Conservation (phyloP, 2,113 vertebrate species). For the Pelecanoides urinatrix region DNA sequence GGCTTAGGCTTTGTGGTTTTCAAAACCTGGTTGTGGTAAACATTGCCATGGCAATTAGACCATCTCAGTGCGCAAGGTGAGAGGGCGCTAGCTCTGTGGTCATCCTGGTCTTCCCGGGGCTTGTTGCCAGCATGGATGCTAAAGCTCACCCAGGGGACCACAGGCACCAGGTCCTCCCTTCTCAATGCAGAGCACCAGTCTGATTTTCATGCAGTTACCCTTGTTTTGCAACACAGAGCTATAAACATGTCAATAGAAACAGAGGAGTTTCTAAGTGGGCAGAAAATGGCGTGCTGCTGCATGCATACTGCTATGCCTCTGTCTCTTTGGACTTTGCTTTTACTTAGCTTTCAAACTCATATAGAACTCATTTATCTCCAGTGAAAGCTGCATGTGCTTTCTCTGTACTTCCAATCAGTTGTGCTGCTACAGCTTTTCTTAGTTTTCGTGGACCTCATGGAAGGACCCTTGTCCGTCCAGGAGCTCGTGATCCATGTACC, state of each 20-base stretch:
- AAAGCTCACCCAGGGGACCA: background rate
- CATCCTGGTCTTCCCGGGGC: background rate
- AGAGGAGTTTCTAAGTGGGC: background rate
- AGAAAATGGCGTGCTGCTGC: background rate
- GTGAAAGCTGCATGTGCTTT: background rate
- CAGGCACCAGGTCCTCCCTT: background rate
- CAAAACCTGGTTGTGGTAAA: background rate
- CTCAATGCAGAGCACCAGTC: background rate
- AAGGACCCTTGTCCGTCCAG: fast-evolving
- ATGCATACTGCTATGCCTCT: background rate
- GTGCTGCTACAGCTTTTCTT: background rate
- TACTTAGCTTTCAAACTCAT: background rate
- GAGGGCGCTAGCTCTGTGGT: background rate
- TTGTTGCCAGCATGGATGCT: background rate
- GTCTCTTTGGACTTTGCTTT: background rate
- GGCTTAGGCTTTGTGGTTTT: background rate
- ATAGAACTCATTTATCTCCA: background rate
- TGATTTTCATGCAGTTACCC: background rate
- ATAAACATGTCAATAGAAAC: background rate
- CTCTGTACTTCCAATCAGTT: background rate
- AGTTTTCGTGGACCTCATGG: background rate
- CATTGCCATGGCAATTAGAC: background rate
- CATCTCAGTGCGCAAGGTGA: background rate
- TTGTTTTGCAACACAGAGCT: background rate
- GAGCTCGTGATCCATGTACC: fast-evolving